A percentile compares a stretch with the other conserved stretches of the same genome.
Evolutionary conservation across 2,113 vertebrate genomes (phyloP).

Genomic region (Apaloderma vittatum): DNA sequence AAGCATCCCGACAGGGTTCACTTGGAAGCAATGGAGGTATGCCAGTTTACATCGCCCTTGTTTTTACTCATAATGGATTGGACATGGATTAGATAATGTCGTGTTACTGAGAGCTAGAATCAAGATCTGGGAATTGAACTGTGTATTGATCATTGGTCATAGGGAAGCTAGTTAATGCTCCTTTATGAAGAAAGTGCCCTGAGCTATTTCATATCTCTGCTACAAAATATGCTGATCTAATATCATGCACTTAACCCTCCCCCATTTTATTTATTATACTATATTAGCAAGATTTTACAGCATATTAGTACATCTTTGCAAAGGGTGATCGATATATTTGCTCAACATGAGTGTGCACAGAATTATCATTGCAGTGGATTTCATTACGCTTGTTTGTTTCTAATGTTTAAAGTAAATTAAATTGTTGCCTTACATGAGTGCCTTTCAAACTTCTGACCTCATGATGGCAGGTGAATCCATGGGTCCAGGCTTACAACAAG

Average conservation of each 20-base stretch:
- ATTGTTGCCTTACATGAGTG: background rate
- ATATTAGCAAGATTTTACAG: slow-evolving; percentile 35
- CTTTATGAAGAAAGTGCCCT: slow-evolving; percentile 17
- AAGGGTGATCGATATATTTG: slow-evolving; percentile 33
- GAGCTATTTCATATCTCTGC: slow-evolving; percentile 2
- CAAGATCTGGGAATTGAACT: background rate
- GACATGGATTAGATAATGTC: background rate
- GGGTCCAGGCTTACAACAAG: background rate
- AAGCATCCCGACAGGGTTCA: background rate
- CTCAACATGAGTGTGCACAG: background rate
- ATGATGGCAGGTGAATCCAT: background rate
- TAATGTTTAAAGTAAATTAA: slow-evolving; percentile 9
- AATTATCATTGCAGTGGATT: background rate
- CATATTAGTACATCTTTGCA: background rate
- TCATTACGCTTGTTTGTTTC: slow-evolving; percentile 13
- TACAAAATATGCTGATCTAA: slow-evolving; percentile 33
- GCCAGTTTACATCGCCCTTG: background rate
- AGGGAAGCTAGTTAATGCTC: background rate
- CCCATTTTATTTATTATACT: slow-evolving; percentile 45
- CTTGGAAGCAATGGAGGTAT: background rate
- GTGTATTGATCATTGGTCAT: slow-evolving; percentile 4
- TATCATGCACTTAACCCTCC: background rate
- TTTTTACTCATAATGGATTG: background rate
- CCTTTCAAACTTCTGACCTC: slow-evolving; percentile 10
- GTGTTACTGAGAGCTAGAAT: background rate